Evolutionary conservation across 2,113 vertebrate genomes (phyloP).

Genomic region (Lampris incognitus): DNA sequence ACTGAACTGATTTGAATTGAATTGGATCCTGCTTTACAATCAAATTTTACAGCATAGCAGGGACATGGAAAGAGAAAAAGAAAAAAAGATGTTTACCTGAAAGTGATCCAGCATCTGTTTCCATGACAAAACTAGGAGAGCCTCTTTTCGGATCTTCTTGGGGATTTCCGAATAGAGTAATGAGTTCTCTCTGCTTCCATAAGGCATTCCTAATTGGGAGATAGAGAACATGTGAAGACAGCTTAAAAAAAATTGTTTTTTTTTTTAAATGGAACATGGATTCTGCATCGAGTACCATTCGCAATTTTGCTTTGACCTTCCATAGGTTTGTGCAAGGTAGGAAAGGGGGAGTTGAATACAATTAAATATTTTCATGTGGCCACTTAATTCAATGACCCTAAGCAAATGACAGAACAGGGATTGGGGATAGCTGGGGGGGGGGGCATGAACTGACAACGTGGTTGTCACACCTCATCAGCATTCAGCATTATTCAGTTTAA

Average conservation of each 20-base stretch:
- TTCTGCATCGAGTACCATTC: too few species aligned
- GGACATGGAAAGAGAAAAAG: background rate
- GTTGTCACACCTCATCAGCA: background rate
- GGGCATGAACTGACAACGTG: background rate
- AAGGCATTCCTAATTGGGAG: slow-evolving; percentile 89
- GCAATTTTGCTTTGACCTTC: too few species aligned
- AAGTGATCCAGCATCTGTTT: slow-evolving; percentile 99
- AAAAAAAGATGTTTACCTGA: slow-evolving; percentile 83
- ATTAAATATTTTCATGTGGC: slow-evolving; percentile 7
- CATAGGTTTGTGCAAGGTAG: background rate
- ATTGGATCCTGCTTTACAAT: background rate
- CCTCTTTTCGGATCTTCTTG: slow-evolving; percentile 95
- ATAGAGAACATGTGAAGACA: slow-evolving; percentile 1
- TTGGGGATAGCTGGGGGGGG: background rate
- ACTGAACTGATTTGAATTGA: background rate
- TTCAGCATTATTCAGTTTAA: background rate
- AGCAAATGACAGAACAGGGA: slow-evolving; percentile 4
- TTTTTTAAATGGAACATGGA: too few species aligned
- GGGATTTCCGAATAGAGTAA: slow-evolving; percentile 98
- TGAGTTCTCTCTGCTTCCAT: slow-evolving; percentile 97
- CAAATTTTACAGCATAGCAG: background rate
- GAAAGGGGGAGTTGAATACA: background rate
- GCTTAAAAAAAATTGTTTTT: slow-evolving; percentile 6
- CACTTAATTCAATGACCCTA: slow-evolving; percentile 17
- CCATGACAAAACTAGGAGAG: slow-evolving; percentile 93